Evolutionary conservation across 2,113 vertebrate species (phyloP).

Genomic region (Noturus placidus): DNA sequence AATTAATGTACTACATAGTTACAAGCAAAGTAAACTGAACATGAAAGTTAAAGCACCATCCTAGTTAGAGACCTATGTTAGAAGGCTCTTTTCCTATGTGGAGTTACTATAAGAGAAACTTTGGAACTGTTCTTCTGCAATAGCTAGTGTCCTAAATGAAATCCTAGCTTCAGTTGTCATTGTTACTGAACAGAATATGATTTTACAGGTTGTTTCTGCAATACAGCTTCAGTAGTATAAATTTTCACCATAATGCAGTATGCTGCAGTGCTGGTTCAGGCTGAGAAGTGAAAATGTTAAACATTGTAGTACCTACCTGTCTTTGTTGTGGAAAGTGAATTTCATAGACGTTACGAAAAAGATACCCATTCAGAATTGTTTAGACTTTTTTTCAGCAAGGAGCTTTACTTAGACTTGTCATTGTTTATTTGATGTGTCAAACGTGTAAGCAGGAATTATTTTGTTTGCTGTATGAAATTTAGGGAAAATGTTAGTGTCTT

Average conservation of each 20-base stretch:
- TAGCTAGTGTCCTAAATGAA: background rate
- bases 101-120: background rate
- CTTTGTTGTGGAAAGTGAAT: slow-evolving; percentile 60
- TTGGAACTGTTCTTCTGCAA: background rate
- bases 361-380: slow-evolving; percentile 55
- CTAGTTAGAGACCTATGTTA: too few relatives aligned
- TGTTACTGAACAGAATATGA: background rate
- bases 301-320: slow-evolving; percentile 48
- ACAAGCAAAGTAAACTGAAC: background rate
- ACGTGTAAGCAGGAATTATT: slow-evolving; percentile 67
- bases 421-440: slow-evolving; percentile 64
- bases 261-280: background rate
- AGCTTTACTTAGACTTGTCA: slow-evolving; percentile 55
- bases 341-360: slow-evolving; percentile 68
- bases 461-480: slow-evolving; percentile 63
- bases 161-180: background rate
- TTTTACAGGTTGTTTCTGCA: slow-evolving; percentile 5
- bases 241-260: background rate
- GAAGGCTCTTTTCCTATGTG: background rate
- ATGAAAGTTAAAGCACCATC: background rate
- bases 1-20: background rate
- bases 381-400: slow-evolving; percentile 34
- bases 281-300: slow-evolving; percentile 30
- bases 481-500: slow-evolving; percentile 60
- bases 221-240: background rate